Evolutionary conservation across 1,140 invertebrate species (phyloP).

Genomic region (Bombus turneri): DNA sequence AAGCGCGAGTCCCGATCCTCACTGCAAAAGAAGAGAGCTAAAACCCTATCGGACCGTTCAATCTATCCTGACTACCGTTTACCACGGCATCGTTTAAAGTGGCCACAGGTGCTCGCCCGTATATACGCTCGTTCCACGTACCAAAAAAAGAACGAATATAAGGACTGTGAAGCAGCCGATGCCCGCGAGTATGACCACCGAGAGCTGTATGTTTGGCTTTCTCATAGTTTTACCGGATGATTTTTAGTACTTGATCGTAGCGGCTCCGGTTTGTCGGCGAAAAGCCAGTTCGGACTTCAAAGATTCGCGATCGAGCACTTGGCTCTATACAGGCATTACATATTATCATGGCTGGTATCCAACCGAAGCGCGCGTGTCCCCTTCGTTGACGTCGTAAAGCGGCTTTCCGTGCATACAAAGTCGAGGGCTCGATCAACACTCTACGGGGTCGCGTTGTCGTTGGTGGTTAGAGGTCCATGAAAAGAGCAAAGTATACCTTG

Average conservation of each 20-base stretch:
- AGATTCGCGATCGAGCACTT: constrained; percentile 69
- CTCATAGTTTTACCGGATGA: constrained; percentile 69
- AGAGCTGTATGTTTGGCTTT: constrained; percentile 72
- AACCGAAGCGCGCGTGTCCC: constrained; percentile 58
- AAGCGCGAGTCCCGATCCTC: constrained; percentile 55
- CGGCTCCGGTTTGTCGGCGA: constrained; percentile 51
- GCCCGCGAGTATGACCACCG: neutral
- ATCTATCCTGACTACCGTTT: constrained; percentile 67
- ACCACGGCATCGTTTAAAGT: constrained; percentile 63
- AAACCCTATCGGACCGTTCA: constrained; percentile 59
- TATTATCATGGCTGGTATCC: constrained; percentile 69
- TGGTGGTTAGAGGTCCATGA: constrained; percentile 44
- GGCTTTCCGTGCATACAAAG: constrained; percentile 71
- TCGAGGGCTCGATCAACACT: constrained; percentile 75
- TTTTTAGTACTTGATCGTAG: constrained; percentile 66
- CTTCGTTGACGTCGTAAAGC: constrained; percentile 56
- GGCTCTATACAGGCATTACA: constrained; percentile 74
- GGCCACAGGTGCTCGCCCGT: constrained; percentile 65
- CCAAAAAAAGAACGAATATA: constrained; percentile 18
- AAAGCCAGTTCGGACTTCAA: constrained; percentile 69
- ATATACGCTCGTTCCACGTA: constrained; percentile 45
- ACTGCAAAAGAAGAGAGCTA: constrained; percentile 49
- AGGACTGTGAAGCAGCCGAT: neutral
- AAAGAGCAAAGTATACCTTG: constrained; percentile 64
- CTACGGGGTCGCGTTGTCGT: constrained; percentile 55